Percentiles rank a stretch among this genome's conserved stretches.
Evolutionary conservation across 1,140 invertebrate species (phyloP).

Genomic region (Planococcus citri): DNA sequence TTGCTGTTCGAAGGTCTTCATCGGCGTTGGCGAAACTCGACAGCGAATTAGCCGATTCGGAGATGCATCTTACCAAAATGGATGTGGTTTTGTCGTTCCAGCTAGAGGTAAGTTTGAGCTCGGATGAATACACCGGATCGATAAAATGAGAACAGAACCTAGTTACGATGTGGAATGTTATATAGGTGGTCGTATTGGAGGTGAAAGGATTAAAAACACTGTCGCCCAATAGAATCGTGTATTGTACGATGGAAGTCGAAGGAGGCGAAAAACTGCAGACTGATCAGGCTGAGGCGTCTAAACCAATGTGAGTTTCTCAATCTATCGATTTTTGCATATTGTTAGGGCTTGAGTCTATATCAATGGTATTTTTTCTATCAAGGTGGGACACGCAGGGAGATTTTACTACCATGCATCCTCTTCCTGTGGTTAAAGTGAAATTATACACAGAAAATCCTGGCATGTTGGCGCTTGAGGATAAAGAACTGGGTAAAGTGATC

Average conservation of each 20-base stretch:
- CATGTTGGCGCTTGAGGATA: constrained; percentile 95
- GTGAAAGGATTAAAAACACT: constrained; percentile 95
- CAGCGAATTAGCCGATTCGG: constrained; percentile 77
- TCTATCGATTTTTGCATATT: too few relatives aligned
- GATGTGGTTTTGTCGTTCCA: constrained; percentile 95
- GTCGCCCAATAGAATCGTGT: constrained; percentile 92
- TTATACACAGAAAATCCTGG: constrained; percentile 96
- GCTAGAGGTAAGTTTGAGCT: constrained; percentile 65
- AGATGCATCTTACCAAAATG: constrained; percentile 84
- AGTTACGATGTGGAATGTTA: too few relatives aligned
- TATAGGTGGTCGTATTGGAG: constrained; percentile 97
- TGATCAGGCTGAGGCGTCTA: constrained; percentile 96
- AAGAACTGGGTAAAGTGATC: constrained; percentile 91
- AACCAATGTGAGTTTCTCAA: constrained; percentile 92
- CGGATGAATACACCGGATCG: background rate
- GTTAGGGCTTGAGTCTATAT: background rate
- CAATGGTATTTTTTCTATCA: constrained; percentile 23
- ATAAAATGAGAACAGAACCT: constrained; percentile 13
- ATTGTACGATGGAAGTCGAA: constrained; percentile 99
- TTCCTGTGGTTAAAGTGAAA: constrained; percentile 93
- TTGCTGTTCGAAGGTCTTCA: constrained; percentile 56
- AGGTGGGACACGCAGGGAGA: constrained; percentile 97
- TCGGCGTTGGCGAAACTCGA: constrained; percentile 86
- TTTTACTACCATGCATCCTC: constrained; percentile 91
- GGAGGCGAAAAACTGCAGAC: constrained; percentile 96